These are phyloP conservation scores for Heptranchias perlo DNA, from an alignment of 2,113 vertebrate species.

Conservation along the genomic window DNA sequence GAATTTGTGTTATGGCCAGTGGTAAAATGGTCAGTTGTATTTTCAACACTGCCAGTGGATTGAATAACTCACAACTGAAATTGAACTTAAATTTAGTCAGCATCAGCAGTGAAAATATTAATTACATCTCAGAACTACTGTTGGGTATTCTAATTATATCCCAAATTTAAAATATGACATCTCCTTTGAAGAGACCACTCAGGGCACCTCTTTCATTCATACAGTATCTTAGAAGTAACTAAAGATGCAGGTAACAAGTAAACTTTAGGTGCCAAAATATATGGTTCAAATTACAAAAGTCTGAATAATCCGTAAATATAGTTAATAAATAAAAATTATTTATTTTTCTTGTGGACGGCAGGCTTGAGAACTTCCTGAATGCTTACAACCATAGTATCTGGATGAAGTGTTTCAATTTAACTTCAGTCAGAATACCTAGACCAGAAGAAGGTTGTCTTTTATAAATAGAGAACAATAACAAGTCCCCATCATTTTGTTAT, in stretches of 20 bases:
- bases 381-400: background rate
- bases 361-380: background rate
- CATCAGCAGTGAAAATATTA: background rate
- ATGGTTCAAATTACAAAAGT: background rate
- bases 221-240: background rate
- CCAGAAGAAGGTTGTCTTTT: background rate
- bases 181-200: background rate
- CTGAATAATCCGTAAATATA: background rate
- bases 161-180: conserved; percentile 3
- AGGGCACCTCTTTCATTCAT: background rate
- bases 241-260: background rate
- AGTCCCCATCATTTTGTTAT: background rate
- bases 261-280: background rate
- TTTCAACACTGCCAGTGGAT: background rate
- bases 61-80: background rate
- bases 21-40: background rate
- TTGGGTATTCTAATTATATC: background rate
- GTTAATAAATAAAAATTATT: background rate
- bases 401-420: background rate
- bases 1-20: background rate
- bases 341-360: background rate
- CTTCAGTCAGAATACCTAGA: background rate
- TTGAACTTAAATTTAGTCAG: background rate
- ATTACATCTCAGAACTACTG: background rate
- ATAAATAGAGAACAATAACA: background rate